Base-by-base conservation (phyloP, 2,797 vertebrate species). In the Malurus leucopterus region DNA sequence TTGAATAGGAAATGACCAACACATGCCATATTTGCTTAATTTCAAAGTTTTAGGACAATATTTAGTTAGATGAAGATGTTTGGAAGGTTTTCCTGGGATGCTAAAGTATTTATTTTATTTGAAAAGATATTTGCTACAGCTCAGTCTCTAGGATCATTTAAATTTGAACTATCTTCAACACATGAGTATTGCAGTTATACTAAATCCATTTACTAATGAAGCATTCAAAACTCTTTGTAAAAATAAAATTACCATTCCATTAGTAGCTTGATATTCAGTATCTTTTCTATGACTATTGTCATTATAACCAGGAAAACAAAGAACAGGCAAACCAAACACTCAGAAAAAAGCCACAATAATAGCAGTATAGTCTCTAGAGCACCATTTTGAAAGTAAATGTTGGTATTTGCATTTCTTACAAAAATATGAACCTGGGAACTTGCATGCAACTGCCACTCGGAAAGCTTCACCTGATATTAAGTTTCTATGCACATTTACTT, bases 21-120 rank as follows among this genome's bases (percentile, higher is more conserved):
- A 88, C 20, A 51, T 36, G 20, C 21, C 57, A 93, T 68, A 64
- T 55, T 62, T 73, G 32, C 26, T 29, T 64, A 44, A 84, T 82
- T 90, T 85, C 81, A 93, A 62, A 84, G 79, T 79, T 62, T 68
- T 6, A 8, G 16, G 23, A 58, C 15, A 68, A 41, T 67, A 86
- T 24, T 76, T 38, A 44, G 3, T 40, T 79, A 46, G 38, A 59
- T 61, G 7, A 87, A 69, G 14, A 50, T 59, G 34, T 41, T 2
- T 61, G 38, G 8, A 59, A 44, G 15, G 7, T 41, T 61, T 76
- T 49, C 11, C 27, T 11, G 15, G 21, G 13, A 86, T 41, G 14
- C 8, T 14, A 57, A 70, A 83, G 26, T 13, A 63, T 29, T 41
- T 43, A 22, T 53, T 29, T 41, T 43, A 22, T 53, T 50, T 74